Conservation (phyloP, 2,888 invertebrate genomes). For the Euclidia mi region DNA sequence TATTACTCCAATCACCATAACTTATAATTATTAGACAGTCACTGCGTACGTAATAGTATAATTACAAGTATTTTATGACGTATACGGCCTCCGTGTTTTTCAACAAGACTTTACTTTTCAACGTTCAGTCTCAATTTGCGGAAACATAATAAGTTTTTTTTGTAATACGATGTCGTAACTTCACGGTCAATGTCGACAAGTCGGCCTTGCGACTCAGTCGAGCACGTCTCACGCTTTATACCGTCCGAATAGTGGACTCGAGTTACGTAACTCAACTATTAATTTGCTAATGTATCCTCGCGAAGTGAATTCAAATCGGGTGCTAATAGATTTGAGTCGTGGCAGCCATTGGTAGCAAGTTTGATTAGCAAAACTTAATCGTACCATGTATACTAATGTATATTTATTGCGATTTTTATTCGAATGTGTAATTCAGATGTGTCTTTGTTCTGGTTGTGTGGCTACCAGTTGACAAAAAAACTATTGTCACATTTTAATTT, state of each 20-base stretch:
- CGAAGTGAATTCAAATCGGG: conserved; percentile 66
- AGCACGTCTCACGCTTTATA: conserved; percentile 76
- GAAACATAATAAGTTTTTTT: conserved; percentile 82
- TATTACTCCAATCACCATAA: conserved; percentile 21
- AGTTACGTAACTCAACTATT: conserved; percentile 80
- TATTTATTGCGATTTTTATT: conserved; percentile 52
- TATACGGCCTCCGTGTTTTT: conserved; percentile 58
- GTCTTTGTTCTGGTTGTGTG: conserved; percentile 26
- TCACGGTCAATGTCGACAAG: conserved; percentile 88
- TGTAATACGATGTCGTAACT: conserved; percentile 75
- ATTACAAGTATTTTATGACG: conserved; percentile 52
- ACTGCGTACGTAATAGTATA: conserved; percentile 42
- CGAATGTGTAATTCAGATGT: conserved; percentile 24
- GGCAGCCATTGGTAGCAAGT: conserved; percentile 52
- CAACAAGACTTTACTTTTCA: conserved; percentile 61
- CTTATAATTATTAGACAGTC: conserved; percentile 29
- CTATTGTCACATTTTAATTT: not conserved
- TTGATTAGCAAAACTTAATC: conserved; percentile 57
- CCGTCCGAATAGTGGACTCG: conserved; percentile 74
- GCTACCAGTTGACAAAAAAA: conserved; percentile 11
- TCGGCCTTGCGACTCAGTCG: conserved; percentile 82
- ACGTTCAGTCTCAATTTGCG: conserved; percentile 78
- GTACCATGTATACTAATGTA: conserved; percentile 48
- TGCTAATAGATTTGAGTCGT: conserved; percentile 61
- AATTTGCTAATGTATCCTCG: conserved; percentile 75